Conservation (phyloP, 2,113 vertebrate genomes). For the Mormoops blainvillei region DNA sequence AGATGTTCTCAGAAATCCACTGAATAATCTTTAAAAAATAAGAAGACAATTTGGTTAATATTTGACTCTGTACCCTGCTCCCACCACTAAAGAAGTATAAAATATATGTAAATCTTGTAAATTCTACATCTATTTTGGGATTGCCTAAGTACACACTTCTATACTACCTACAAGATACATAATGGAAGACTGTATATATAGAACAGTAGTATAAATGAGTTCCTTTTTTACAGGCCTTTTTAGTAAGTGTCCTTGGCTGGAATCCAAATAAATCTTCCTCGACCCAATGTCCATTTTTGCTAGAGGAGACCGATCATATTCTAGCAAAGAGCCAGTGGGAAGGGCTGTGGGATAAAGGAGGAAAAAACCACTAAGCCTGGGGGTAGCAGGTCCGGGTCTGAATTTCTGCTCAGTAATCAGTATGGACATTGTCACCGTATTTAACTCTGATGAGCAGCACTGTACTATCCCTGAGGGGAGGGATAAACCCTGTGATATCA, state of each 20-base stretch:
- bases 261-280: neutral
- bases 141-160: neutral
- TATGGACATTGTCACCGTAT: neutral
- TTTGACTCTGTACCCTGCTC: neutral
- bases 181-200: neutral
- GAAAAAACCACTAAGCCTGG: neutral
- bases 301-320: neutral
- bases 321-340: neutral
- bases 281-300: neutral
- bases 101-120: neutral
- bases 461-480: neutral
- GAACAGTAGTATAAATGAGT: neutral
- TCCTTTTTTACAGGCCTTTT: neutral
- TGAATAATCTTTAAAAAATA: constrained; percentile 85
- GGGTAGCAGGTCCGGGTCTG: neutral
- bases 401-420: neutral
- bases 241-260: neutral
- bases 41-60: constrained; percentile 42
- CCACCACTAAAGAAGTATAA: neutral
- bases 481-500: neutral
- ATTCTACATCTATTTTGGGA: constrained; percentile 11
- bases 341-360: neutral
- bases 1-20: constrained; percentile 90
- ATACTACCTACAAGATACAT: neutral
- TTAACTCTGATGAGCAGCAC: neutral